Evolutionary conservation across 2,113 vertebrate genomes (phyloP).

Genomic region (Dromiciops gliroides): DNA sequence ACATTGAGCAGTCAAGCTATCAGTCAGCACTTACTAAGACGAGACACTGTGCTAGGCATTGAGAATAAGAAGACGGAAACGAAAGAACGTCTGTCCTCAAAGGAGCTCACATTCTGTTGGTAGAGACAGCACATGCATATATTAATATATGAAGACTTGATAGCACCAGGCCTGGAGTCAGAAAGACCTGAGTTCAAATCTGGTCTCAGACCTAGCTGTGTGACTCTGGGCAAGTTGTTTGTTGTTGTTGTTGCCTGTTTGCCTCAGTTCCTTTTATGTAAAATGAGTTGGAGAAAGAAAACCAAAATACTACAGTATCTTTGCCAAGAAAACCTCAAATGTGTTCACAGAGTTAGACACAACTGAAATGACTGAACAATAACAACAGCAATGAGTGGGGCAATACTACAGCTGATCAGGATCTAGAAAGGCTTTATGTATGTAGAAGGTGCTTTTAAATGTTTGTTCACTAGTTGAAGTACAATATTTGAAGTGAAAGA

Average conservation of each 20-base stretch:
- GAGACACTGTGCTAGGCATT: constrained; percentile 21
- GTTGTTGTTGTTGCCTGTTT: no score
- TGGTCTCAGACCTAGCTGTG: no score
- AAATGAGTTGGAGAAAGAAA: not conserved
- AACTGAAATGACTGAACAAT: no score
- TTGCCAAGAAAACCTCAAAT: not conserved
- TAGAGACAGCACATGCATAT: not conserved
- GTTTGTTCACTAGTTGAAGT: not conserved
- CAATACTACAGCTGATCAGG: not conserved
- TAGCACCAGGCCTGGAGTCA: no score
- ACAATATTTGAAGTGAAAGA: not conserved
- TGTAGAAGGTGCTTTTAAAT: not conserved
- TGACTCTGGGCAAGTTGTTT: not conserved
- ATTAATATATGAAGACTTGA: not conserved
- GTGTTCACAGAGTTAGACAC: not conserved
- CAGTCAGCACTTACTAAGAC: constrained; percentile 42
- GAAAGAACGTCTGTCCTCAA: not conserved
- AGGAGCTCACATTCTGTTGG: not conserved
- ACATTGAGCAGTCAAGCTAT: constrained; percentile 39
- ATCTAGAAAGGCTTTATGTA: not conserved
- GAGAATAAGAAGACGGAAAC: not conserved
- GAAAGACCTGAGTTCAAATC: no score
- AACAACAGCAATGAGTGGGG: no score
- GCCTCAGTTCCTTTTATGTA: not conserved
- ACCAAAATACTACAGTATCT: not conserved